Percentiles rank a stretch among this genome's conserved stretches.
Evolutionary conservation across 2,113 vertebrate species (phyloP).

Genomic region (Caracal caracal): DNA sequence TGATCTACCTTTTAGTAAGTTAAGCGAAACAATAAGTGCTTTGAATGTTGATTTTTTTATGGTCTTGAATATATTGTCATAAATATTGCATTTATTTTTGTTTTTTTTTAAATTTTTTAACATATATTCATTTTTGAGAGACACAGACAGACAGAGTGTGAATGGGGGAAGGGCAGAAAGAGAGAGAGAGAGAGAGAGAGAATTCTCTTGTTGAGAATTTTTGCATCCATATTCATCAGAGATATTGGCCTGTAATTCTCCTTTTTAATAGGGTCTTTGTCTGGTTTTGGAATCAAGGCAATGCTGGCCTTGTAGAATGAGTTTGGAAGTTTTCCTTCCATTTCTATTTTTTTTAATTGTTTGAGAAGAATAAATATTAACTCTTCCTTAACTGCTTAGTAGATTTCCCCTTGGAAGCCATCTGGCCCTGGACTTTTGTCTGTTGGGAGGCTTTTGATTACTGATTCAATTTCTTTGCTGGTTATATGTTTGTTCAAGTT

Average conservation of each 20-base stretch:
- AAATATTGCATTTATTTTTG: not conserved
- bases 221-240: not conserved
- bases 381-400: not conserved
- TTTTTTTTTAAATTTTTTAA: too few relatives aligned
- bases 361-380: not conserved
- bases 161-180: too few relatives aligned
- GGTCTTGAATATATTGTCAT: not conserved
- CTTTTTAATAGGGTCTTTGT: not conserved
- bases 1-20: not conserved
- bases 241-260: not conserved
- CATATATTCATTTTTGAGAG: too few relatives aligned
- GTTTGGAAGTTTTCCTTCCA: not conserved
- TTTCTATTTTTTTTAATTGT: not conserved
- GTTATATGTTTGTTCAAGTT: not conserved
- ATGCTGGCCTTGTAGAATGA: not conserved
- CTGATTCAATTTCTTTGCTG: not conserved
- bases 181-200: too few relatives aligned
- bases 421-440: not conserved
- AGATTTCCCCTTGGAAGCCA: not conserved
- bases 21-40: not conserved
- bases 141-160: too few relatives aligned
- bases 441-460: not conserved
- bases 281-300: not conserved
- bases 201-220: not conserved
- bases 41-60: not conserved